These are phyloP conservation scores for Gadus chalcogrammus DNA, from an alignment of 2,113 vertebrate species.

Conservation along the genomic window DNA sequence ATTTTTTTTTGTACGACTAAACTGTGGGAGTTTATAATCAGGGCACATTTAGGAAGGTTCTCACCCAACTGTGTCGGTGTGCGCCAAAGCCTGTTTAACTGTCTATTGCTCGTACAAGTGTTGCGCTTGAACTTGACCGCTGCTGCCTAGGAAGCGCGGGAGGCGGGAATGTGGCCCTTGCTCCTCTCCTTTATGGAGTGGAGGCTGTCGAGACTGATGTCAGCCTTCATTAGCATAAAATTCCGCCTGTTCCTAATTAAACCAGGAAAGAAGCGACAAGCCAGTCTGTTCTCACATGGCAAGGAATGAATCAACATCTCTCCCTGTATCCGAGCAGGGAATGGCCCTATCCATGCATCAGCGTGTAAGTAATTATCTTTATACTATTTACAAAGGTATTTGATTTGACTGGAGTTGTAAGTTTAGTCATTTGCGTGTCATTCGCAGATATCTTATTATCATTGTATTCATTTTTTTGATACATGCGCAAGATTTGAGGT, in stretches of 20 bases:
- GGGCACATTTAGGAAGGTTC: no score
- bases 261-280: constrained; percentile 51
- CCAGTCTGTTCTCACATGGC: constrained; percentile 61
- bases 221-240: constrained; percentile 74
- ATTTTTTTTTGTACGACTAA: no score
- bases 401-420: neutral
- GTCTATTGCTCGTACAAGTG: constrained; percentile 48
- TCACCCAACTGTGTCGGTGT: no score
- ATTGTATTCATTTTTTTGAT: no score
- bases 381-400: no score
- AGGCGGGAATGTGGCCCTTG: constrained; percentile 26
- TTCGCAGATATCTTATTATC: neutral
- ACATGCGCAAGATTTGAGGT: no score
- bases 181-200: constrained; percentile 48
- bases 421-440: neutral
- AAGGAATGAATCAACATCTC: constrained; percentile 50
- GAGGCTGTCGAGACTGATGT: constrained; percentile 69
- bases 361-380: constrained; percentile 39
- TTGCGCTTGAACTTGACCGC: constrained; percentile 78
- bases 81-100: constrained; percentile 51
- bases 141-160: constrained; percentile 62
- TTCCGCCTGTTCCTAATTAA: constrained; percentile 74
- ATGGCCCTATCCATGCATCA: constrained; percentile 7
- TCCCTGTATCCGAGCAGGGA: constrained; percentile 3
- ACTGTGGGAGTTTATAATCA: neutral